Percentiles rank a stretch among this genome's conserved stretches.
These are phyloP conservation scores for Enteromius paludinosus DNA, from an alignment of 2,797 vertebrate genomes.

Conservation along the genomic window DNA sequence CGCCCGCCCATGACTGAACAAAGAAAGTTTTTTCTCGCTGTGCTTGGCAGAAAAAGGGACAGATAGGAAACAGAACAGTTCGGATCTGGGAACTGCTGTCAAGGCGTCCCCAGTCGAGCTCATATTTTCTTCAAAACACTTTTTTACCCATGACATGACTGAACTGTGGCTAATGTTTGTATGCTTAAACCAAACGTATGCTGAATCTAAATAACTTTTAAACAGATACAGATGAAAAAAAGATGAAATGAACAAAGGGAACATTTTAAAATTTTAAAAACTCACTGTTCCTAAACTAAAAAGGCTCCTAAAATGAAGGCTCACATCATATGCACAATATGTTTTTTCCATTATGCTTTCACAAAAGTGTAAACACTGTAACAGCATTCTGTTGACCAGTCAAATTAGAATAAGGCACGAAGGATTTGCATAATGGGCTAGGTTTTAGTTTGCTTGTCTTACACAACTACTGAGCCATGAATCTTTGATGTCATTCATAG, in stretches of 20 bases:
- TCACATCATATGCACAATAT: not conserved
- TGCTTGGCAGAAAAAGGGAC: constrained; percentile 26
- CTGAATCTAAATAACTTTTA: not conserved
- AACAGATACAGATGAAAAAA: not conserved
- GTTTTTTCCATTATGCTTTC: not conserved
- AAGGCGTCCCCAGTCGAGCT: too few relatives aligned
- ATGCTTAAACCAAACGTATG: not conserved
- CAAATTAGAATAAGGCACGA: not conserved
- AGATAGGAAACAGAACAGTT: constrained; percentile 22
- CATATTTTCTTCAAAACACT: not conserved
- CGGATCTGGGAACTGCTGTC: not conserved
- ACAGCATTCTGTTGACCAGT: not conserved
- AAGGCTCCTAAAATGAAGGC: too few relatives aligned
- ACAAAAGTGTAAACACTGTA: not conserved
- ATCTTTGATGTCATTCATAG: not conserved
- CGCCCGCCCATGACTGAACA: constrained; percentile 56
- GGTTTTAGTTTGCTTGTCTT: constrained; percentile 11
- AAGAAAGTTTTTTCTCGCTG: constrained; percentile 30
- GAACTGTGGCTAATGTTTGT: not conserved
- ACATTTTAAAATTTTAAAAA: not conserved
- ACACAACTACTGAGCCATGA: too few relatives aligned
- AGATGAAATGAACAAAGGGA: not conserved
- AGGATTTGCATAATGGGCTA: constrained; percentile 30
- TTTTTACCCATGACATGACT: not conserved
- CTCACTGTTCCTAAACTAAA: not conserved